Evolutionary conservation across 2,888 invertebrate species (phyloP).

Genomic region (Perithous albicinctus): DNA sequence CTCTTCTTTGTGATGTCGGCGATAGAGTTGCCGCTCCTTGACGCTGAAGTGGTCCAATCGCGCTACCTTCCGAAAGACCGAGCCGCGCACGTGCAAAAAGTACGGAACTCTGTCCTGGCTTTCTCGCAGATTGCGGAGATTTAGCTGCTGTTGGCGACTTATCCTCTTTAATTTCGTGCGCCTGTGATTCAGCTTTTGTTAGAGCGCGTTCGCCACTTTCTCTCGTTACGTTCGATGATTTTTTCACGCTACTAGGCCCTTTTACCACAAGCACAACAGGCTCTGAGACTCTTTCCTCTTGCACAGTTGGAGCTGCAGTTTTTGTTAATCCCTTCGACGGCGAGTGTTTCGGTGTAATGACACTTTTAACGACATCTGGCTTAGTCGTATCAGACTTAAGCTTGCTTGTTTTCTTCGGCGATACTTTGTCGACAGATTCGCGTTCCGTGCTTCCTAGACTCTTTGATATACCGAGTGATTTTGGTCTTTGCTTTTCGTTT

Average conservation of each 20-base stretch:
- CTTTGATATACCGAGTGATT: slow-evolving; percentile 82
- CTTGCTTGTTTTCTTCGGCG: slow-evolving; percentile 84
- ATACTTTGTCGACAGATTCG: slow-evolving; percentile 81
- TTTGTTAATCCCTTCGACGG: slow-evolving; percentile 65
- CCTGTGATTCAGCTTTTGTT: slow-evolving; percentile 78
- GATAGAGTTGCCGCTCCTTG: slow-evolving; percentile 92
- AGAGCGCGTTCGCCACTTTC: slow-evolving; percentile 1
- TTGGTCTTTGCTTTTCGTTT: slow-evolving; percentile 80
- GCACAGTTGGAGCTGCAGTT: slow-evolving; percentile 30
- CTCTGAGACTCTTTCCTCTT: slow-evolving; percentile 72
- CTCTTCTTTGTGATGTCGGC: slow-evolving; percentile 90
- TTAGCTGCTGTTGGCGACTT: slow-evolving; percentile 83
- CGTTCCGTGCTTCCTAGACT: slow-evolving; percentile 82
- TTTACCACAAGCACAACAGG: slow-evolving; percentile 73
- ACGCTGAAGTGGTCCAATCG: slow-evolving; percentile 90
- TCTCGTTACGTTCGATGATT: slow-evolving; percentile 14
- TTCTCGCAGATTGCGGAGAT: slow-evolving; percentile 89
- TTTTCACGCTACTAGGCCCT: slow-evolving; percentile 80
- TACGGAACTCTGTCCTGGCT: slow-evolving; percentile 91
- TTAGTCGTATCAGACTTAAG: slow-evolving; percentile 86
- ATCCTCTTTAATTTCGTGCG: slow-evolving; percentile 71
- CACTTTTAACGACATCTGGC: slow-evolving; percentile 43
- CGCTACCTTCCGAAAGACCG: slow-evolving; percentile 94
- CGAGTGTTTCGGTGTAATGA: slow-evolving; percentile 55
- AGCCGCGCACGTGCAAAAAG: slow-evolving; percentile 92